These are phyloP conservation scores for Philaethria dido DNA, from an alignment of 2,888 invertebrate species.

Conservation along the genomic window DNA sequence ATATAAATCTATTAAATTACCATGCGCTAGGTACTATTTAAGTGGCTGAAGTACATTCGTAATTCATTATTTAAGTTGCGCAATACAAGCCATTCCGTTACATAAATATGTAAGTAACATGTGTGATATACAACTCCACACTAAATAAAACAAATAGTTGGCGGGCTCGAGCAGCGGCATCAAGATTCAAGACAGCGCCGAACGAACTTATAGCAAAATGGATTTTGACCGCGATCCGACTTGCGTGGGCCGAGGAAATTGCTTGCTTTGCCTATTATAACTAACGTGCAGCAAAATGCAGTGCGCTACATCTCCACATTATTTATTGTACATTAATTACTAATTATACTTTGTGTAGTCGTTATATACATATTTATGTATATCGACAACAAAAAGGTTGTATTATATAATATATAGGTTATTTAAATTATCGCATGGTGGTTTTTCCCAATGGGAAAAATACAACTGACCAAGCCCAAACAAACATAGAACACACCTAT, in stretches of 20 bases:
- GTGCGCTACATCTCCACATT: slow-evolving; percentile 28
- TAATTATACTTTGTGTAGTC: not conserved
- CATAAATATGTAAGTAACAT: slow-evolving; percentile 17
- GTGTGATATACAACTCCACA: slow-evolving; percentile 6
- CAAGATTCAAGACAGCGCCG: slow-evolving; percentile 40
- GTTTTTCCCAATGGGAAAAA: not conserved
- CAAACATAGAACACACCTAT: not conserved
- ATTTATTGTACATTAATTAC: slow-evolving; percentile 1
- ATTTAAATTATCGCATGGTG: not conserved
- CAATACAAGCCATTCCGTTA: slow-evolving; percentile 16
- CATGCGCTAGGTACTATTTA: not conserved
- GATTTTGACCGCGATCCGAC: slow-evolving; percentile 45
- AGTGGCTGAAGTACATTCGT: not conserved
- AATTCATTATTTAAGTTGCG: not conserved
- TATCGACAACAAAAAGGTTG: not conserved
- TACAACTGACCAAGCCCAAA: not conserved
- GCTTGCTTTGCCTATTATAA: slow-evolving; percentile 45
- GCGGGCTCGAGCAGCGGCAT: slow-evolving; percentile 34
- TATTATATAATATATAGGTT: not conserved
- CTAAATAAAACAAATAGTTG: slow-evolving; percentile 31
- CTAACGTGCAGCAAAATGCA: slow-evolving; percentile 45
- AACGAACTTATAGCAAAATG: slow-evolving; percentile 43
- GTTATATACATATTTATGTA: not conserved
- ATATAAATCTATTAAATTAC: not conserved
- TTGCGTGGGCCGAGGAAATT: slow-evolving; percentile 46